These are phyloP conservation scores for Cebus imitator DNA, from an alignment of 2,113 vertebrate species.

Conservation along the genomic window DNA sequence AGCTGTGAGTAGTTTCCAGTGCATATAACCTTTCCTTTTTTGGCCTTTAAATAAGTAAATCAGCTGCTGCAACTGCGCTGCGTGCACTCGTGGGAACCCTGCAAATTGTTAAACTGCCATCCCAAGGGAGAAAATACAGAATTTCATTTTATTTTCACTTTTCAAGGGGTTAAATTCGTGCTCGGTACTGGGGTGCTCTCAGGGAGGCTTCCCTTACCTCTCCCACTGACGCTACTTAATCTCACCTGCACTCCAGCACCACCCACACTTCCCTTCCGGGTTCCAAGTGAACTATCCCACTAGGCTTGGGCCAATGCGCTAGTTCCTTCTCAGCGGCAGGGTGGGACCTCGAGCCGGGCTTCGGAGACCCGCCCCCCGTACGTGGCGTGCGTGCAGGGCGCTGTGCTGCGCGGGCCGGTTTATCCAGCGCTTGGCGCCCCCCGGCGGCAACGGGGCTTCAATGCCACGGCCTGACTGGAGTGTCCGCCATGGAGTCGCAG, in stretches of 20 bases:
- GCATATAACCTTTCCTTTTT: not conserved
- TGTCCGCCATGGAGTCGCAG: conserved; percentile 47
- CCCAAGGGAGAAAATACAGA: not conserved
- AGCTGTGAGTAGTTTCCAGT: not conserved
- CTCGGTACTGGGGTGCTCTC: not conserved
- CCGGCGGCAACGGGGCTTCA: not conserved
- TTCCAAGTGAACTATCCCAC: rapidly evolving
- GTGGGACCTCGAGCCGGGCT: not conserved
- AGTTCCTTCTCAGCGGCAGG: not conserved
- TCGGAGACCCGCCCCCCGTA: not conserved
- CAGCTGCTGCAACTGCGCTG: not conserved
- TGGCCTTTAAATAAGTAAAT: not conserved
- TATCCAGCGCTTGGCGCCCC: conserved; percentile 51
- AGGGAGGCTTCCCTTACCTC: rapidly evolving
- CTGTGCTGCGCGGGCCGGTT: not conserved
- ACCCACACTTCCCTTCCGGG: rapidly evolving
- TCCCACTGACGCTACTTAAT: rapidly evolving
- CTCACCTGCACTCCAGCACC: rapidly evolving
- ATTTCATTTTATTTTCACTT: not conserved
- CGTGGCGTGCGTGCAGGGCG: not conserved
- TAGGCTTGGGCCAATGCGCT: not conserved
- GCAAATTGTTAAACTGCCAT: not conserved
- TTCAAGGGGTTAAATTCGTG: not conserved
- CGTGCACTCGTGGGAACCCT: rapidly evolving
- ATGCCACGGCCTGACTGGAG: not conserved